Conservation (phyloP, 1,140 invertebrate species). For the Papilio glaucus region DNA sequence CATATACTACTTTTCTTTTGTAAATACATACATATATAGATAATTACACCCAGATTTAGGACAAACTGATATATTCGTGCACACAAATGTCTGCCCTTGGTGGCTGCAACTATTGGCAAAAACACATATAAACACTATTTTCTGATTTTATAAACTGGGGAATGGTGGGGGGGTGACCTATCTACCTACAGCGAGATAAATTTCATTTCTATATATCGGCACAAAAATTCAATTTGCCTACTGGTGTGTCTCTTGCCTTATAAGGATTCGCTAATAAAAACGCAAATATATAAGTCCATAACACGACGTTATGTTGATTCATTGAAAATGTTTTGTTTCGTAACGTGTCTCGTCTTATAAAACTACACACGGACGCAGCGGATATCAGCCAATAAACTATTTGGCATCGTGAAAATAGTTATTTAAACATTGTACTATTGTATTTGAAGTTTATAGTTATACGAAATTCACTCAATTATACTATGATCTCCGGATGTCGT, state of each 20-base stretch:
- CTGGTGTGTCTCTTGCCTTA: not conserved
- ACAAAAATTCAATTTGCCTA: not conserved
- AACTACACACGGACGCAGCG: not conserved
- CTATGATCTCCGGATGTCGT: not conserved
- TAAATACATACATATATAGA: too few relatives aligned
- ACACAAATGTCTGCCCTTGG: too few relatives aligned
- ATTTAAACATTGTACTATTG: conserved; percentile 19
- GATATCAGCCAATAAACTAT: not conserved
- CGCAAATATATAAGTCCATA: not conserved
- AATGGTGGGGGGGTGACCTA: too few relatives aligned
- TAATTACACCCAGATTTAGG: too few relatives aligned
- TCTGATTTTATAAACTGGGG: too few relatives aligned
- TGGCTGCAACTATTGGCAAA: too few relatives aligned
- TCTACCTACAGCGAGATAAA: too few relatives aligned
- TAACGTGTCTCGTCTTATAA: conserved; percentile 1
- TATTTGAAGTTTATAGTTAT: not conserved
- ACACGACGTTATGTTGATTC: conserved; percentile 2
- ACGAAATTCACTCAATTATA: not conserved
- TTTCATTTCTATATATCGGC: too few relatives aligned
- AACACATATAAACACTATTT: too few relatives aligned
- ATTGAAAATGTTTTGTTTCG: not conserved
- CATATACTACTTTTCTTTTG: too few relatives aligned
- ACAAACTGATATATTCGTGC: too few relatives aligned
- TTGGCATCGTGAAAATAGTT: conserved; percentile 1
- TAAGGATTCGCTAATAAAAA: not conserved